Conservation (phyloP, 2,888 invertebrate species). For the Carpatolechia fugitivella region DNA sequence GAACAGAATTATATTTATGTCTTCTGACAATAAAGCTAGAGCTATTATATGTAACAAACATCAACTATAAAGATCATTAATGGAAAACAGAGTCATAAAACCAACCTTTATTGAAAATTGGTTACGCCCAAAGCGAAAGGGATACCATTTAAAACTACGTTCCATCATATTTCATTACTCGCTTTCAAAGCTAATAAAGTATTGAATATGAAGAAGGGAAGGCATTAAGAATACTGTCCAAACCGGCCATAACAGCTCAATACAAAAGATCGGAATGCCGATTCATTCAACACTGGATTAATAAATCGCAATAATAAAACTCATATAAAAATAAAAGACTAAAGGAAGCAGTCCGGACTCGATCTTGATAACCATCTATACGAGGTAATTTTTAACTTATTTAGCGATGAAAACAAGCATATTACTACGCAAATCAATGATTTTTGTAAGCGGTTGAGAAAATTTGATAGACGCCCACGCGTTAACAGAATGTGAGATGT, state of each 20-base stretch:
- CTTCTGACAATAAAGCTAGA: no score
- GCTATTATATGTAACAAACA: no score
- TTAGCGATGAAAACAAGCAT: constrained; percentile 45
- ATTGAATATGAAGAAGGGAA: constrained; percentile 13
- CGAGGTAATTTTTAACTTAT: constrained; percentile 48
- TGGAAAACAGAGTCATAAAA: not conserved
- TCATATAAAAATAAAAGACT: constrained; percentile 42
- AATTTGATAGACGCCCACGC: constrained; percentile 30
- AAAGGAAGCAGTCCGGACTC: constrained; percentile 39
- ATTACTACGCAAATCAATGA: constrained; percentile 55
- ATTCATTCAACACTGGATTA: constrained; percentile 32
- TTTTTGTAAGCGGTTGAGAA: constrained; percentile 43
- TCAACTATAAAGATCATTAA: no score
- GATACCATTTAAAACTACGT: not conserved
- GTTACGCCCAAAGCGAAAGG: not conserved
- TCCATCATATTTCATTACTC: constrained; percentile 9
- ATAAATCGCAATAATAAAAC: constrained; percentile 58
- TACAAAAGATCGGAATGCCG: constrained; percentile 50
- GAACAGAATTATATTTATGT: no score
- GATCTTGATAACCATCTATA: constrained; percentile 46
- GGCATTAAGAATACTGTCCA: constrained; percentile 9
- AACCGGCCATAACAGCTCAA: constrained; percentile 32
- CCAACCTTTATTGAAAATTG: not conserved
- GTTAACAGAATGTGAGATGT: constrained; percentile 24
- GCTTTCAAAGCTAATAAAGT: constrained; percentile 12